Conservation (phyloP, 30 jellyfish, hydroid and myxozoan genomes). For the Aurelia coerulea region DNA sequence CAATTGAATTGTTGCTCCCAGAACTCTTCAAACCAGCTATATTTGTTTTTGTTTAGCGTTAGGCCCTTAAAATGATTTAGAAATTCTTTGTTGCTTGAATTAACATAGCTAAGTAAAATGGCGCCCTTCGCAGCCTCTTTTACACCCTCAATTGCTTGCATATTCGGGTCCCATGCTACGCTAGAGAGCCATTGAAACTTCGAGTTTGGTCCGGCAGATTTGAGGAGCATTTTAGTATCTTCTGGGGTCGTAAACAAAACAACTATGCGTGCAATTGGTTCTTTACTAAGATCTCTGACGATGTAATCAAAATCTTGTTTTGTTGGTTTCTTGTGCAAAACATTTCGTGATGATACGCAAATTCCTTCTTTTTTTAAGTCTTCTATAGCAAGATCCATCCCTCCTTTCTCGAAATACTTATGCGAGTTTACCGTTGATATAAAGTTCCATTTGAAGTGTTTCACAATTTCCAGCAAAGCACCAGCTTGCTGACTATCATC, state of each 20-base stretch:
- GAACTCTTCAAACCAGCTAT: slow-evolving; percentile 36
- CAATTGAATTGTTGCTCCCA: slow-evolving; percentile 46
- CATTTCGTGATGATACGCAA: slow-evolving; percentile 30
- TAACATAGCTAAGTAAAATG: slow-evolving; percentile 4
- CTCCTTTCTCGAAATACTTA: slow-evolving; percentile 39
- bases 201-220: slow-evolving; percentile 8
- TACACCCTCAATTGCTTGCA: not conserved
- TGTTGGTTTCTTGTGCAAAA: slow-evolving; percentile 14
- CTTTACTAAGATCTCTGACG: not conserved
- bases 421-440: slow-evolving; percentile 35
- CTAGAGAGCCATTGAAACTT: slow-evolving; percentile 11
- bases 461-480: slow-evolving; percentile 37
- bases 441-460: slow-evolving; percentile 55
- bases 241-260: slow-evolving; percentile 35
- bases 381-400: slow-evolving; percentile 6
- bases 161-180: not conserved
- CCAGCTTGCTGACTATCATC: slow-evolving; percentile 25
- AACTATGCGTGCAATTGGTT: slow-evolving; percentile 11
- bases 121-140: slow-evolving; percentile 55
- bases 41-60: slow-evolving; percentile 9
- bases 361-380: not conserved
- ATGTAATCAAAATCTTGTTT: slow-evolving; percentile 5
- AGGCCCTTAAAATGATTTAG: slow-evolving; percentile 12
- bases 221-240: slow-evolving; percentile 34
- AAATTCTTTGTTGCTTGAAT: not conserved